Percentiles rank a stretch among this genome's conserved stretches.
These are phyloP conservation scores for Hydriomena furcata DNA, from an alignment of 2,888 invertebrate genomes.

Conservation along the genomic window DNA sequence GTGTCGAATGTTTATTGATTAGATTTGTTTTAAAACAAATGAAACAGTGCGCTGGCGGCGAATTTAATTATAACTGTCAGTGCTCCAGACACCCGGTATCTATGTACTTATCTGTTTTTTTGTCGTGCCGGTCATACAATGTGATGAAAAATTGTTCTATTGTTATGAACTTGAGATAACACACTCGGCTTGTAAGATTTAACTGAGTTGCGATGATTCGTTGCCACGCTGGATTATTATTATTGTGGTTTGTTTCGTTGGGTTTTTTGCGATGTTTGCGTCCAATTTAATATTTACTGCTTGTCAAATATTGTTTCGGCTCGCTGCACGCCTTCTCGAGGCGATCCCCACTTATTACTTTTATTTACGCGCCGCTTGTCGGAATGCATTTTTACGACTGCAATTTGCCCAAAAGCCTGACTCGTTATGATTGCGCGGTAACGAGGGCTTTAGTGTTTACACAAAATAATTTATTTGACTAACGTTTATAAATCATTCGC, in stretches of 20 bases:
- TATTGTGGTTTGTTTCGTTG: constrained; percentile 51
- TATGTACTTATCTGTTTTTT: constrained; percentile 62
- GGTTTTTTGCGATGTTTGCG: constrained; percentile 63
- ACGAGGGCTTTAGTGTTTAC: constrained; percentile 39
- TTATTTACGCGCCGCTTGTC: constrained; percentile 60
- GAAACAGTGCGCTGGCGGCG: constrained; percentile 63
- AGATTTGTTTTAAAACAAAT: constrained; percentile 71
- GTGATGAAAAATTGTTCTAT: constrained; percentile 65
- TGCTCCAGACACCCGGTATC: constrained; percentile 52
- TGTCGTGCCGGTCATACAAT: constrained; percentile 52
- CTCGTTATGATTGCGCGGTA: constrained; percentile 53
- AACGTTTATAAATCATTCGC: constrained; percentile 18
- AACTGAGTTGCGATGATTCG: constrained; percentile 69
- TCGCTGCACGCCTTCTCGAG: constrained; percentile 55
- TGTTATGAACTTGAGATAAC: constrained; percentile 68
- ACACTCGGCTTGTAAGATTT: constrained; percentile 61
- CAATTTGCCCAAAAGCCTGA: constrained; percentile 54
- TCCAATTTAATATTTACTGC: constrained; percentile 74
- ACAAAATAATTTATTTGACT: constrained; percentile 44
- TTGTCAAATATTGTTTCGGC: constrained; percentile 68
- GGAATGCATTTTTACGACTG: constrained; percentile 58
- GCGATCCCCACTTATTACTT: constrained; percentile 57
- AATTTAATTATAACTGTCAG: constrained; percentile 69
- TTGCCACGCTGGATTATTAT: constrained; percentile 58
- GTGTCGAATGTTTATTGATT: constrained; percentile 73